Evolutionary conservation across 1,140 invertebrate species (phyloP), one percentile per base, ranked within the genome.

Genomic region (Pissodes strobi): DNA sequence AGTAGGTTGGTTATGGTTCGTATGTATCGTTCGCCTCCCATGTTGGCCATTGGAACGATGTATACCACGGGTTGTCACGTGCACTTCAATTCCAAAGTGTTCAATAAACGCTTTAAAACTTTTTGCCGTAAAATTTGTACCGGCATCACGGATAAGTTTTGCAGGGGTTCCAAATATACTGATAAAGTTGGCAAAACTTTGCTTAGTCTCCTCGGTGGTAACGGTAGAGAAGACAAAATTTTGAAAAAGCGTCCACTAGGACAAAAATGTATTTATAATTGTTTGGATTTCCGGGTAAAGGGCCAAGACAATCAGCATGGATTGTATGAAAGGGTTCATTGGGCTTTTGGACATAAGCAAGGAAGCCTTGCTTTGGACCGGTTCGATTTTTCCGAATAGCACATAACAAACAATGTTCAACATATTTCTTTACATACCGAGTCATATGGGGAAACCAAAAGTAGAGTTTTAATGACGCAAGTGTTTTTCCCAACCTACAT

Each of bases 1-100:
- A n/a, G n/a, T n/a, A n/a, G n/a, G n/a, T n/a, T n/a, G n/a, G n/a
- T n/a, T n/a, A n/a, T n/a, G n/a, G n/a, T n/a, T n/a, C n/a, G n/a
- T 13, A 78, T 71, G 45, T 76, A 74, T n/a, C 78, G 58, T 52
- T 79, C 75, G 0, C 72, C 70, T 55, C n/a, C n/a, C n/a, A n/a
- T n/a, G n/a, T n/a, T 79, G 76, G 1, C 77, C 74, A 38, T 64
- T 64, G 21, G n/a, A n/a, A n/a, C n/a, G n/a, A n/a, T n/a, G n/a
- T n/a, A n/a, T n/a, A n/a, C n/a, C n/a, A n/a, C n/a, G n/a, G n/a
- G n/a, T n/a, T n/a, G n/a, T n/a, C n/a, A n/a, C n/a, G n/a, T n/a
- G n/a, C n/a, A n/a, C n/a, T n/a, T n/a, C n/a, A n/a, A n/a, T n/a
- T n/a, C n/a, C n/a, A n/a, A n/a, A n/a, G n/a, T n/a, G n/a, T n/a